Base-by-base conservation (phyloP, 2,888 invertebrate species). In the Priocnemis perturbator region DNA sequence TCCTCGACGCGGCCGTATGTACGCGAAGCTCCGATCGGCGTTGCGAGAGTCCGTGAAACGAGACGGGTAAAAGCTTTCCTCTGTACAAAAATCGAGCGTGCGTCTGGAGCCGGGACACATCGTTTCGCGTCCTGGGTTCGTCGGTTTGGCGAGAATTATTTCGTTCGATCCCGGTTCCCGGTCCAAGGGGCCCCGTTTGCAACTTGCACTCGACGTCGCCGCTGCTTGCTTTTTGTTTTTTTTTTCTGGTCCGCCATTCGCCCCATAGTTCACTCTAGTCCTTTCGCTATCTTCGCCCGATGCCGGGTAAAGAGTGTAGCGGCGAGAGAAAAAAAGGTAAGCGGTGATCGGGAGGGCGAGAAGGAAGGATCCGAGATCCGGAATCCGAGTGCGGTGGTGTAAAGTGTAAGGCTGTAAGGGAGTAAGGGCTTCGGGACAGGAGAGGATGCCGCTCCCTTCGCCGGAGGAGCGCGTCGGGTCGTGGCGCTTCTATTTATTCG, bases 401-500 rank as follows among this genome's bases (percentile, higher is more conserved):
- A n/a, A n/a, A n/a, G n/a, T n/a, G n/a, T n/a, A n/a, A n/a, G n/a
- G n/a, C n/a, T n/a, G n/a, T n/a, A n/a, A n/a, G n/a, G n/a, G n/a
- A n/a, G n/a, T n/a, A 37, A 37, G 26, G 26, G 26, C 26, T 26
- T 37, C 37, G 37, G 11, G 14, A 11, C 37, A 37, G 52, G 56
- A 64, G 57, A 21, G 50, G 19, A 50, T 53, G 45, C 64, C 58
- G 45, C 64, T 26, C 56, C 50, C 17, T 37, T 26, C 21, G 23
- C 26, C 30, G 47, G 26, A 37, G 37, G 14, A 11, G 60, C 61
- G 44, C 53, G 17, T 47, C 67, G 57, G 47, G 58, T 63, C 60
- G 53, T 67, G 50, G 44, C 3, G 62, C 48, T 78, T 80, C 81
- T 82, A 82, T 84, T 84, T 84, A 80, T 83, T 84, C 79, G 83